phyloP scores from a whole-genome alignment of 53 echinoderm and acorn worm species.

The Glandiceps talaboti region DNA sequence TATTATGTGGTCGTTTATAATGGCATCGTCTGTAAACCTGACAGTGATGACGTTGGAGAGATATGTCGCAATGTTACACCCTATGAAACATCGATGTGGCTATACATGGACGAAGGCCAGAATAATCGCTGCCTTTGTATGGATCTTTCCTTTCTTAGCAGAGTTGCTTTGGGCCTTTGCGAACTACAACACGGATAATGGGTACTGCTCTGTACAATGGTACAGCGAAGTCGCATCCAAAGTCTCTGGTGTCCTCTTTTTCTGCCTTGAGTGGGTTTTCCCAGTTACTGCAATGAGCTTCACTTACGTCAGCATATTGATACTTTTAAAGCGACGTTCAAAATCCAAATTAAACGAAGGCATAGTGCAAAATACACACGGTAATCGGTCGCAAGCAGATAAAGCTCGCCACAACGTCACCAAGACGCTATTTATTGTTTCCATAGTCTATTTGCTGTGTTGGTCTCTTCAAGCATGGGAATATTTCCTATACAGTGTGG shows the following conservation, averaged over 20 bases:
- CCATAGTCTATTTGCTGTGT: neutral
- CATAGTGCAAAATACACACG: neutral
- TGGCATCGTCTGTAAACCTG: neutral
- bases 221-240: neutral
- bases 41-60: neutral
- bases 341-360: neutral
- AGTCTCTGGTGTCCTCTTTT: neutral
- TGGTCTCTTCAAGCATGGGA: neutral
- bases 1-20: neutral
- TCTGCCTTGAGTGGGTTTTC: neutral
- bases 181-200: neutral
- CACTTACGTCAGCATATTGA: neutral
- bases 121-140: neutral
- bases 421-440: neutral
- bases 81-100: neutral
- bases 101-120: neutral
- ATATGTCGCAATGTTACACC: neutral
- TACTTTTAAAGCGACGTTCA: neutral
- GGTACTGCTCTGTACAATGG: neutral
- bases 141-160: neutral
- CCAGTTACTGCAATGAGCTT: neutral
- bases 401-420: neutral
- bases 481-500: neutral
- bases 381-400: neutral
- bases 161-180: neutral